These are phyloP conservation scores for Seira sanloemensis DNA, from an alignment of 2,888 invertebrate species.

Conservation along the genomic window DNA sequence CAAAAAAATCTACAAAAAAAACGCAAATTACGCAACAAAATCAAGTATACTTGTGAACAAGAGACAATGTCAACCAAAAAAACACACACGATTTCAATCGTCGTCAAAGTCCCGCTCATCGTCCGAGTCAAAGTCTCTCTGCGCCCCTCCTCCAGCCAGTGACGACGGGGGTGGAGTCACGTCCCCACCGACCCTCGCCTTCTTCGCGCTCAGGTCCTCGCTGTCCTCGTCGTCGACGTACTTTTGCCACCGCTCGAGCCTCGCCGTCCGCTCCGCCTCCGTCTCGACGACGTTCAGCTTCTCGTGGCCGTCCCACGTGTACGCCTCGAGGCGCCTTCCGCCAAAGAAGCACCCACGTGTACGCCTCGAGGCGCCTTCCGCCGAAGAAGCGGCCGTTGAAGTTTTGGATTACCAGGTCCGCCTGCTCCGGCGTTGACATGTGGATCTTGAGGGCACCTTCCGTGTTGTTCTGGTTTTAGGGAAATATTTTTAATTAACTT, in stretches of 20 bases:
- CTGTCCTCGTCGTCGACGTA: slow-evolving; percentile 82
- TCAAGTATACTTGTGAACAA: too few species aligned
- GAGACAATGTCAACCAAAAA: too few species aligned
- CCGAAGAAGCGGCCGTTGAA: slow-evolving; percentile 95
- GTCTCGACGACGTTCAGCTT: slow-evolving; percentile 95
- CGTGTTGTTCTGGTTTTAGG: slow-evolving; percentile 83
- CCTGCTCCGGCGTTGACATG: slow-evolving; percentile 92
- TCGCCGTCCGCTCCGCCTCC: slow-evolving; percentile 87
- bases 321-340: too few species aligned
- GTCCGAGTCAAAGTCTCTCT: neutral
- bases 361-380: slow-evolving; percentile 87
- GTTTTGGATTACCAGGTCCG: slow-evolving; percentile 90
- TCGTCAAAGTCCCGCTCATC: neutral
- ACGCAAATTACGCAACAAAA: too few species aligned
- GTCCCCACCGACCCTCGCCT: slow-evolving; percentile 17
- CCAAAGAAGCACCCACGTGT: too few species aligned
- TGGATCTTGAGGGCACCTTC: slow-evolving; percentile 96
- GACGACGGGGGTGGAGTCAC: slow-evolving; percentile 19
- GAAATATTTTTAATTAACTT: too few species aligned
- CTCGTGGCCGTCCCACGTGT: slow-evolving; percentile 77
- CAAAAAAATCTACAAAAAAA: too few species aligned
- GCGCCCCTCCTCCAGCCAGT: neutral
- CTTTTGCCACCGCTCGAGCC: slow-evolving; percentile 91
- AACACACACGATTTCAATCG: neutral
- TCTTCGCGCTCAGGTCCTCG: neutral